A percentile compares a stretch with the other conserved stretches of the same genome.
Conservation (phyloP, 35 echinoderm and acorn worm genomes). For the Heliocidaris tuberculata region DNA sequence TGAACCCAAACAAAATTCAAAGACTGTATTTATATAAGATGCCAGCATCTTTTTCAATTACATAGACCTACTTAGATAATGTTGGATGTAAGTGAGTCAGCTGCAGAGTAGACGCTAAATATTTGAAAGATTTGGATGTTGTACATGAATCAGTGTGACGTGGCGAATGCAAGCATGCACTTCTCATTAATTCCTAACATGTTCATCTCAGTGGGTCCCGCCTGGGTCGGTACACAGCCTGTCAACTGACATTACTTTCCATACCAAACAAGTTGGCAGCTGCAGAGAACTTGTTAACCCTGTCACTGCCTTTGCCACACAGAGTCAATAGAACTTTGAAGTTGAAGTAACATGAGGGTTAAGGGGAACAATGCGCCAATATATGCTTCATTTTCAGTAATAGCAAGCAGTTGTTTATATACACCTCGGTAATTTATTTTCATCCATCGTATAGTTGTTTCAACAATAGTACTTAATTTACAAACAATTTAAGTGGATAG, state of each 20-base stretch:
- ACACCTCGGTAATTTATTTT: not conserved
- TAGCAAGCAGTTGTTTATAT: not conserved
- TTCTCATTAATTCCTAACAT: not conserved
- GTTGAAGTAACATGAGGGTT: not conserved
- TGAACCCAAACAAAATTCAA: not conserved
- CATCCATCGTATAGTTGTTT: not conserved
- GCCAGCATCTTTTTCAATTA: not conserved
- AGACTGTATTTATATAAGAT: not conserved
- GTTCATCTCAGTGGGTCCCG: not conserved
- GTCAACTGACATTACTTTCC: conserved; percentile 1
- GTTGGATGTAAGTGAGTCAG: not conserved
- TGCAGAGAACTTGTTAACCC: not conserved
- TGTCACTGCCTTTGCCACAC: not conserved
- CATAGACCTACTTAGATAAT: not conserved
- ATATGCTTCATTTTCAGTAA: not conserved
- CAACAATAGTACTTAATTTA: not conserved
- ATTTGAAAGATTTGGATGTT: not conserved
- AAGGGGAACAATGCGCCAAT: not conserved
- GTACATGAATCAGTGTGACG: not conserved
- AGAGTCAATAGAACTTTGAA: not conserved
- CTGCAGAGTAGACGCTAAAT: not conserved
- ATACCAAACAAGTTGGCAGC: conserved; percentile 8
- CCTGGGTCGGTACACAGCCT: not conserved
- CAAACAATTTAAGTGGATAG: not conserved
- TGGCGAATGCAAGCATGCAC: not conserved